These are phyloP conservation scores for Cylas formicarius DNA, from an alignment of 1,140 invertebrate genomes.

Conservation along the genomic window DNA sequence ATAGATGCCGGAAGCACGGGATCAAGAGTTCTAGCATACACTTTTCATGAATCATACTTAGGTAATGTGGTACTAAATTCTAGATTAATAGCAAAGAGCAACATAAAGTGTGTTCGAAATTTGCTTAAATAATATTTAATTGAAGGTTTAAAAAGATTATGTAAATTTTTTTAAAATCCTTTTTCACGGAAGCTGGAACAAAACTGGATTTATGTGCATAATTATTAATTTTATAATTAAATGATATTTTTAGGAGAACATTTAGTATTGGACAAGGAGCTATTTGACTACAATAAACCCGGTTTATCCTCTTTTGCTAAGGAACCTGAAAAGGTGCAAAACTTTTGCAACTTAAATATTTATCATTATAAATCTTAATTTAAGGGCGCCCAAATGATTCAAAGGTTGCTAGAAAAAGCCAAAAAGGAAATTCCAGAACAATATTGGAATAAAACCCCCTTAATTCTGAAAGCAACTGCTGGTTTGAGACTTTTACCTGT, in stretches of 20 bases:
- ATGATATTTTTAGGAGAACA: slow-evolving; percentile 52
- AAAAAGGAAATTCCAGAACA: slow-evolving; percentile 65
- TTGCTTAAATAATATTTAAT: too few species aligned
- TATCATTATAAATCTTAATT: not conserved
- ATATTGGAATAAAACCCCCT: slow-evolving; percentile 65
- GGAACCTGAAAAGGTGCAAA: slow-evolving; percentile 59
- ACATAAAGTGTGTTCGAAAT: too few species aligned
- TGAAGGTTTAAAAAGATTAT: too few species aligned
- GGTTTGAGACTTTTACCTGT: slow-evolving; percentile 76
- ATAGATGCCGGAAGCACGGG: slow-evolving; percentile 96
- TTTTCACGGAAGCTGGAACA: too few species aligned
- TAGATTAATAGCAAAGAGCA: too few species aligned
- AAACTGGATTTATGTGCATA: too few species aligned
- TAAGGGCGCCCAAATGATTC: slow-evolving; percentile 65
- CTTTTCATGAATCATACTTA: slow-evolving; percentile 69
- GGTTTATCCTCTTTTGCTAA: slow-evolving; percentile 82
- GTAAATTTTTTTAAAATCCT: too few species aligned
- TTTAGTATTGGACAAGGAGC: slow-evolving; percentile 69
- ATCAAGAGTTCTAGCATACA: slow-evolving; percentile 82
- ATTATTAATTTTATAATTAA: too few species aligned
- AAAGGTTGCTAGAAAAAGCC: slow-evolving; percentile 67
- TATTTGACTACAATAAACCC: slow-evolving; percentile 78
- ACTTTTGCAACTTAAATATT: not conserved
- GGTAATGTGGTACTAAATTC: slow-evolving; percentile 43
- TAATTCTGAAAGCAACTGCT: slow-evolving; percentile 84